These are phyloP conservation scores for Callosobruchus maculatus DNA, from an alignment of 2,888 invertebrate genomes.

Conservation along the genomic window DNA sequence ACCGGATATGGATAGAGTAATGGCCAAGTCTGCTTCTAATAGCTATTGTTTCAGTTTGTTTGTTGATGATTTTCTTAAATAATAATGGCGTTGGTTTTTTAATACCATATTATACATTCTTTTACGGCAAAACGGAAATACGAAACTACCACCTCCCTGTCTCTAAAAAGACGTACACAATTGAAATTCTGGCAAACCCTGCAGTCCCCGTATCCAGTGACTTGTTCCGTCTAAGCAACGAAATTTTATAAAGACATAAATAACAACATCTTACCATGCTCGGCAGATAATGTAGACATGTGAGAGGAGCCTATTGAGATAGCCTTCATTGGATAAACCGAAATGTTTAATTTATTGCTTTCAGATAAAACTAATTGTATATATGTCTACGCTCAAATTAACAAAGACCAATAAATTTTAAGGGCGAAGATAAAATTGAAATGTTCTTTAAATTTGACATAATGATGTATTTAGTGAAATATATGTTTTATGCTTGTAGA, in stretches of 20 bases:
- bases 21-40: too few relatives aligned
- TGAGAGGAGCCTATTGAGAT: constrained; percentile 8
- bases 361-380: constrained; percentile 23
- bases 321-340: constrained; percentile 9
- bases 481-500: not conserved
- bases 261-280: not conserved
- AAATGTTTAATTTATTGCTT: not conserved
- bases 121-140: too few relatives aligned
- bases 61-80: too few relatives aligned
- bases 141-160: too few relatives aligned
- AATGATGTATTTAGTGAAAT: constrained; percentile 6
- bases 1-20: too few relatives aligned
- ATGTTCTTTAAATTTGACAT: constrained; percentile 20
- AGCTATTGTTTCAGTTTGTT: too few relatives aligned
- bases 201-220: not conserved
- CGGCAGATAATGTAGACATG: not conserved
- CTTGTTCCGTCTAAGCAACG: not conserved
- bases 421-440: constrained; percentile 15
- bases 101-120: too few relatives aligned
- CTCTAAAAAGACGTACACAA: too few relatives aligned
- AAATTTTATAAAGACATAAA: not conserved
- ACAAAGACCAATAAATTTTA: constrained; percentile 19
- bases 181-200: not conserved
- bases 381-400: constrained; percentile 23
- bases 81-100: too few relatives aligned